Evolutionary conservation across 2,888 invertebrate species (phyloP).

Genomic region (Lasioglossum pauxillum): DNA sequence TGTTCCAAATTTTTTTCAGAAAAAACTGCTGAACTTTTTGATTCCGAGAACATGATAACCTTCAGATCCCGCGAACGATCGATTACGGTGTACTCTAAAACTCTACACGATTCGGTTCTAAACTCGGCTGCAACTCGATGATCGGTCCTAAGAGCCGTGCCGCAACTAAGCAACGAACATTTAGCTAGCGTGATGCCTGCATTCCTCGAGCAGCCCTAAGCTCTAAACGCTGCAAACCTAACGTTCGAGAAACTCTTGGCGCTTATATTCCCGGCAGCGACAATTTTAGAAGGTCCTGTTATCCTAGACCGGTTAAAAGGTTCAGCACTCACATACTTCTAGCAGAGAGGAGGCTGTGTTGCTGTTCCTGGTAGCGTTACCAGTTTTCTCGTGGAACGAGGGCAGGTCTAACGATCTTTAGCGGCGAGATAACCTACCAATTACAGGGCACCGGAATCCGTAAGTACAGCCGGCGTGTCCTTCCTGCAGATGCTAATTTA

Average conservation of each 20-base stretch:
- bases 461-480: conserved; percentile 37
- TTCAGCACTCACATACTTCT: neutral
- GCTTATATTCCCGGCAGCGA: neutral
- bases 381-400: conserved; percentile 35
- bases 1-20: neutral
- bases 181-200: neutral
- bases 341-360: neutral
- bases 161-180: neutral
- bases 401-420: conserved; percentile 27
- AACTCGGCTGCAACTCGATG: neutral
- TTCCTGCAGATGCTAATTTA: conserved; percentile 56
- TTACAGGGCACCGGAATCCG: conserved; percentile 41
- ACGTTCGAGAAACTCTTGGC: neutral
- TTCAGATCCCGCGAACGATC: neutral
- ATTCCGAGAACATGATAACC: neutral
- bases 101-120: neutral
- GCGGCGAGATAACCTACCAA: conserved; percentile 46
- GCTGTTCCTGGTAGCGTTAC: neutral
- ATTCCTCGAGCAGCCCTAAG: neutral
- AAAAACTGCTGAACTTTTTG: neutral
- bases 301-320: neutral
- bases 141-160: neutral
- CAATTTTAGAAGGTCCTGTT: neutral
- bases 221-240: neutral
- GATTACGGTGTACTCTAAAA: neutral